These are phyloP conservation scores for Drosophila robusta DNA, from an alignment of 2,888 invertebrate species.

Conservation along the genomic window DNA sequence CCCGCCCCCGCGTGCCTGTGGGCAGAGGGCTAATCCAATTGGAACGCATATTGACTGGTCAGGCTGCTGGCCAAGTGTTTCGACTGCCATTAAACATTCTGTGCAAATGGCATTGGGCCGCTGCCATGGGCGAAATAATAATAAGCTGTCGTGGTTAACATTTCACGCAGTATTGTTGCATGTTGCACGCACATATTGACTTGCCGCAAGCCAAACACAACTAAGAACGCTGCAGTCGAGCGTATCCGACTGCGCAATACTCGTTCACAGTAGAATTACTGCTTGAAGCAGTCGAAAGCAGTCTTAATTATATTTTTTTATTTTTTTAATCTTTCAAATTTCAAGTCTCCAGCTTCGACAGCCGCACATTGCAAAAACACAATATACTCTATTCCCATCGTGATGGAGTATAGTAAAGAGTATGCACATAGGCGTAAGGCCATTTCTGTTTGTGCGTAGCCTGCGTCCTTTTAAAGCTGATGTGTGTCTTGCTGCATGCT, in stretches of 20 bases:
- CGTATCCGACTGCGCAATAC: too few relatives aligned
- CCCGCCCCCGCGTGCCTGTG: background rate
- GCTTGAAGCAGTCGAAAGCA: too few relatives aligned
- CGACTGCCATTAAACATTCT: conserved; percentile 1
- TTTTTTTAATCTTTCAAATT: too few relatives aligned
- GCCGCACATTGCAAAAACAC: too few relatives aligned
- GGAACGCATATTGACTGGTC: conserved; percentile 25
- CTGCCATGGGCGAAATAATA: background rate
- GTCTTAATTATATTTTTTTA: too few relatives aligned
- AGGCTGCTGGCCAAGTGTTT: conserved; percentile 7
- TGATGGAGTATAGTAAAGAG: background rate
- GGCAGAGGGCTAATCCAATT: conserved; percentile 44
- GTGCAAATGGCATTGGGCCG: conserved; percentile 15
- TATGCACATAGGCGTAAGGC: background rate
- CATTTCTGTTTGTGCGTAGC: background rate
- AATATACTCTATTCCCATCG: too few relatives aligned
- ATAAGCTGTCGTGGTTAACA: background rate
- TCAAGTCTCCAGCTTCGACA: too few relatives aligned
- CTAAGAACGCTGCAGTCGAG: too few relatives aligned
- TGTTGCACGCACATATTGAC: background rate
- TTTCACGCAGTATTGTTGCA: background rate
- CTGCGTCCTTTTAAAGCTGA: conserved; percentile 21
- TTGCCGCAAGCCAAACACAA: background rate
- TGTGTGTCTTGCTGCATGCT: conserved; percentile 1
- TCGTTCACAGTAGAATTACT: too few relatives aligned